Evolutionary conservation across 37 sponge, comb jelly and placozoan genomes (phyloP), one percentile per base, ranked within the genome.

Genomic region (Aplysina aerophoba): DNA sequence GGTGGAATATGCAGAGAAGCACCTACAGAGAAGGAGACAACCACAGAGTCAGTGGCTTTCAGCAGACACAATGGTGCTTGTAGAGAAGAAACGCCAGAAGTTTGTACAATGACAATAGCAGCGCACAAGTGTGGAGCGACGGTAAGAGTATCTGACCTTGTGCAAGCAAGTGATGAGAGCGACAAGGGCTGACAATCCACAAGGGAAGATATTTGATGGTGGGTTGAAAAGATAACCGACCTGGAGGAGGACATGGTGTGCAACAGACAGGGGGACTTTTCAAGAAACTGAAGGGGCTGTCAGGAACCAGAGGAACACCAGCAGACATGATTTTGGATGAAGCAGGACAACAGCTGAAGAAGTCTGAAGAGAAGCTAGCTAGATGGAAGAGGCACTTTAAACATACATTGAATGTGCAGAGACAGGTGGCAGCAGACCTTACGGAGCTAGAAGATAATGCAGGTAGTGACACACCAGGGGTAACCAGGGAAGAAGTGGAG

Each of bases 81-180:
- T 16, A 8, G 66, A 65, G 27, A 16, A 65, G 66, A 65, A 65
- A 16, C 66, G 66, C 11, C 12, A 20, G 13, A 30, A 24, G 12
- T 65, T 65, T 65, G 19, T 65, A 16, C 11, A 8, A 16, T 65
- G 66, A 30, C 66, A 65, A 16, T 11, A 11, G 11, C 19, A 65
- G 19, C 13, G 66, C 19, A 65, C 66, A 12, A 20, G 22, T 65
- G 66, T 65, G 22, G 19, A 65, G 19, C 22, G 27, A 30, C 13
- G 27, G 66, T 8, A 16, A 16, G 19, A 65, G 19, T 65, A 65
- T 16, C 11, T 20, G 22, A 30, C 13, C 12, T 16, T 65, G 22
- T 65, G 66, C 66, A 65, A 65, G 22, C 66, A 20, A 20, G 66
- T 65, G 66, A 65, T 25, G 27, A 24, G 22, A 20, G 66, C 66